Percentiles rank a stretch among this genome's conserved stretches.
Conservation (phyloP, 2,888 invertebrate genomes). For the Caenorhabditis doughertyi region DNA sequence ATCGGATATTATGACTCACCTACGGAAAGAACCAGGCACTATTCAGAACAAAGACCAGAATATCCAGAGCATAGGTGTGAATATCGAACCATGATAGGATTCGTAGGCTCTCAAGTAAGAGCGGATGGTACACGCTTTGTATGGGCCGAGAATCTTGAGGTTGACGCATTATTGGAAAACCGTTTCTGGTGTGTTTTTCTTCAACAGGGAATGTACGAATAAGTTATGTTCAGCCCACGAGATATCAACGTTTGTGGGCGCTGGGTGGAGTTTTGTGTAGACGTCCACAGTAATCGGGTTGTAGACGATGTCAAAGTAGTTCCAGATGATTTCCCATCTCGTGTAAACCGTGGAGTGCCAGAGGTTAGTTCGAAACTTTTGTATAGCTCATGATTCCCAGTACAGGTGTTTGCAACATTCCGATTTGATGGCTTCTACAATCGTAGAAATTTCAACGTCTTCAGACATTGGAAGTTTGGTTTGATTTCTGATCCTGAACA, state of each 20-base stretch:
- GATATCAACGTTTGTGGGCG: background rate
- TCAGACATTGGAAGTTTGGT: background rate
- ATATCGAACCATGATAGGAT: background rate
- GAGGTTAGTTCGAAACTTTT: background rate
- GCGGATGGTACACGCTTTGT: background rate
- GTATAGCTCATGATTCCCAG: no score
- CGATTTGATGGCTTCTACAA: background rate
- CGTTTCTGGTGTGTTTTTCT: background rate
- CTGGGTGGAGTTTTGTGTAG: background rate
- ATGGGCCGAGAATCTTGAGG: background rate
- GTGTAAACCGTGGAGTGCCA: background rate
- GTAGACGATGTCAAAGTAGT: background rate
- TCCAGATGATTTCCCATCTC: background rate
- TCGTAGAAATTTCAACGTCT: background rate
- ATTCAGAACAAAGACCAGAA: background rate
- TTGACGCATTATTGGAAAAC: background rate
- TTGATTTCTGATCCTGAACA: background rate
- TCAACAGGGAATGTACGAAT: no score
- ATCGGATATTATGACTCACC: conserved; percentile 3
- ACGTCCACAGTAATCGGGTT: background rate
- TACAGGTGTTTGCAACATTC: background rate
- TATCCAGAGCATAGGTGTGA: background rate
- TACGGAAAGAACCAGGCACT: background rate
- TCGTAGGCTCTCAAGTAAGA: background rate
- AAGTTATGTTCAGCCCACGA: background rate